Conservation (phyloP, 2,888 invertebrate species). For the Megaustenia siamemsis region DNA sequence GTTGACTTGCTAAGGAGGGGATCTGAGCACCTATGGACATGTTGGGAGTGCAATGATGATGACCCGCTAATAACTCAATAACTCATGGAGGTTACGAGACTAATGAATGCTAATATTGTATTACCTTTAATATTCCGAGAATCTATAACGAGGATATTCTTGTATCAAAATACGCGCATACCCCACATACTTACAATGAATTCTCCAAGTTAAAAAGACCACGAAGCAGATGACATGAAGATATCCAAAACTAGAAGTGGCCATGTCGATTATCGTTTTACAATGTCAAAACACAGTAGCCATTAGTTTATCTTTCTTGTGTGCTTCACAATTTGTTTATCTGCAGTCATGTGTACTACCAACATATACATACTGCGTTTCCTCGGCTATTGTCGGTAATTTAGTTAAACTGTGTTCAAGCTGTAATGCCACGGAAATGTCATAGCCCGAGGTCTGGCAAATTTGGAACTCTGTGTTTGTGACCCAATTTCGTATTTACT, state of each 20-base stretch:
- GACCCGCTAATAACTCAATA: too few relatives aligned
- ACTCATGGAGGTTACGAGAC: too few relatives aligned
- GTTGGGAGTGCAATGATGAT: too few relatives aligned
- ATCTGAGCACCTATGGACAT: too few relatives aligned
- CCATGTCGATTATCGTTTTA: not conserved
- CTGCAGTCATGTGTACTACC: not conserved
- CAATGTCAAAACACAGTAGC: not conserved
- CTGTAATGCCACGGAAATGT: not conserved
- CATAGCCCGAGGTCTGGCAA: not conserved
- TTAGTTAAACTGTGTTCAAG: not conserved
- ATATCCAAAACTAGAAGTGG: not conserved
- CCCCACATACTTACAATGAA: not conserved
- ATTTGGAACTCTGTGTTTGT: not conserved
- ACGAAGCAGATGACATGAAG: not conserved
- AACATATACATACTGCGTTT: not conserved
- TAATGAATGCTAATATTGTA: too few relatives aligned
- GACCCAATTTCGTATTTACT: not conserved
- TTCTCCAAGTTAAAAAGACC: not conserved
- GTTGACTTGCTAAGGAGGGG: too few relatives aligned
- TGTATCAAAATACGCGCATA: too few relatives aligned
- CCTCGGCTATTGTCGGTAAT: constrained; percentile 1
- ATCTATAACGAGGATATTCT: too few relatives aligned
- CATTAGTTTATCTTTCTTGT: not conserved
- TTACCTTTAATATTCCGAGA: too few relatives aligned
- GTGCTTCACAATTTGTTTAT: not conserved